phyloP scores from a whole-genome alignment of 2,888 invertebrate species.

The Lucinisca nassula region DNA sequence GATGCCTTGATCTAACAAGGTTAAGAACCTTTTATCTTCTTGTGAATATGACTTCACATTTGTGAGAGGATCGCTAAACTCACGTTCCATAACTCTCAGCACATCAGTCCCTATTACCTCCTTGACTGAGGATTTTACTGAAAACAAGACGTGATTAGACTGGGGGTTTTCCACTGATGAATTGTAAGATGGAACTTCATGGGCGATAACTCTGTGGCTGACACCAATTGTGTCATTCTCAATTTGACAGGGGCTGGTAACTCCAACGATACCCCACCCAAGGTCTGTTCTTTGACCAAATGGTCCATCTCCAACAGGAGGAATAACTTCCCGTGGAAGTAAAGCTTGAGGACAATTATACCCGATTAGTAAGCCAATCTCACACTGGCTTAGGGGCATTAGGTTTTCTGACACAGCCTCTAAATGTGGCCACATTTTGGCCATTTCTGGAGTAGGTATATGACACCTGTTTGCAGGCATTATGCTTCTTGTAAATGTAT shows the following conservation, averaged over 20 bases:
- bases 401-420: slow-evolving; percentile 33
- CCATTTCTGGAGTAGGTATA: slow-evolving; percentile 55
- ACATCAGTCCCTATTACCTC: not conserved
- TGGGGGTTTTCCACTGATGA: not conserved
- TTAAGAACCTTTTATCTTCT: not conserved
- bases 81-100: not conserved
- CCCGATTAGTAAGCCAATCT: too few species aligned
- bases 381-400: slow-evolving; percentile 38
- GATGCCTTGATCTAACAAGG: not conserved
- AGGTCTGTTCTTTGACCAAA: slow-evolving; percentile 63
- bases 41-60: not conserved
- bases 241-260: not conserved
- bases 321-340: slow-evolving; percentile 57
- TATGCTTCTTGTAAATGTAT: slow-evolving; percentile 46
- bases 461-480: slow-evolving; percentile 62
- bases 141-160: not conserved
- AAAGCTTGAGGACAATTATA: slow-evolving; percentile 70
- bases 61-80: slow-evolving; percentile 8
- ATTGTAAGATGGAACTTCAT: slow-evolving; percentile 5
- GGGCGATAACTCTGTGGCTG: slow-evolving; percentile 18
- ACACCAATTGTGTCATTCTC: slow-evolving; percentile 5
- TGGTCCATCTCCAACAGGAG: slow-evolving; percentile 45
- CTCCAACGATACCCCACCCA: slow-evolving; percentile 65
- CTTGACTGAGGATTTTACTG: too few species aligned
- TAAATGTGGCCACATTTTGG: slow-evolving; percentile 42